Evolutionary conservation across 2,797 vertebrate genomes (phyloP).

Genomic region (Chaunax sp.): DNA sequence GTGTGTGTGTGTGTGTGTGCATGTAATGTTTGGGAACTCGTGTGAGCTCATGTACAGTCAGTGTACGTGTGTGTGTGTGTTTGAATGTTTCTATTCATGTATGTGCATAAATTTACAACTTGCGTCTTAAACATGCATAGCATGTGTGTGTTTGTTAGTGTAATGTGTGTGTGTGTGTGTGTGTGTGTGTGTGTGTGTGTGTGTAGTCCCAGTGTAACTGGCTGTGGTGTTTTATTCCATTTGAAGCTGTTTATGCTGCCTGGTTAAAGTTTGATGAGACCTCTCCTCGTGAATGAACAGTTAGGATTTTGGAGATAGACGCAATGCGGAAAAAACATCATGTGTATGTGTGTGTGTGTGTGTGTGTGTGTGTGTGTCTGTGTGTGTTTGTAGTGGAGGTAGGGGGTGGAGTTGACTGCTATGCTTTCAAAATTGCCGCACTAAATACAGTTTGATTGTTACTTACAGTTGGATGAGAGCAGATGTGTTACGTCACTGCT

Average conservation of each 20-base stretch:
- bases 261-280: constrained; percentile 83
- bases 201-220: constrained; percentile 40
- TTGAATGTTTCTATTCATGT: neutral
- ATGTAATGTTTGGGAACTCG: too few relatives aligned
- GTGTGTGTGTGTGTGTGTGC: neutral
- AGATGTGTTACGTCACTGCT: neutral
- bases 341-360: constrained; percentile 18
- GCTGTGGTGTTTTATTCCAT: constrained; percentile 73
- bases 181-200: constrained; percentile 15
- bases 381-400: neutral
- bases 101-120: neutral
- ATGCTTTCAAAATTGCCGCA: constrained; percentile 30
- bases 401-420: neutral
- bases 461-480: constrained; percentile 13
- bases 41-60: neutral
- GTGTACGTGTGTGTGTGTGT: neutral
- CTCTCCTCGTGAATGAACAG: constrained; percentile 72
- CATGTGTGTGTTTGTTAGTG: neutral
- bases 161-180: neutral
- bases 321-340: constrained; percentile 74
- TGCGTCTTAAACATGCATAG: too few relatives aligned
- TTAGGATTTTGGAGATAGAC: constrained; percentile 66
- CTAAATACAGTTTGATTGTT: constrained; percentile 22
- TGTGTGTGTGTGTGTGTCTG: constrained; percentile 9
- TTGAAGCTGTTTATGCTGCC: constrained; percentile 79